A percentile compares a stretch with the other conserved stretches of the same genome.
Evolutionary conservation across 2,113 vertebrate genomes (phyloP).

Genomic region (Gymnogyps californianus): DNA sequence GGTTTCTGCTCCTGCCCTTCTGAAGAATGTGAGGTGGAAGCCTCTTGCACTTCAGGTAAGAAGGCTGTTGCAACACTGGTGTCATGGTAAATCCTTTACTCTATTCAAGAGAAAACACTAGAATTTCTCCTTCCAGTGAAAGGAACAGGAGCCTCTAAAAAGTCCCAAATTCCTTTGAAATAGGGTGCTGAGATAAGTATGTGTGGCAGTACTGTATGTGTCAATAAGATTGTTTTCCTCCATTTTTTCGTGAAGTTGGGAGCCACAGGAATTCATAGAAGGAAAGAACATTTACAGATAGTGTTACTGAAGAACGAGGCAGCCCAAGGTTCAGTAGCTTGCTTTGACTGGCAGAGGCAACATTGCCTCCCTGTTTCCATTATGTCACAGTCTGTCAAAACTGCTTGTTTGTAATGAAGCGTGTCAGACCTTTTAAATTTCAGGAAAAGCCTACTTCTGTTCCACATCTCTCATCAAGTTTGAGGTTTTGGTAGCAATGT

Average conservation of each 20-base stretch:
- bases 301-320: background rate
- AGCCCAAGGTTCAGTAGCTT: background rate
- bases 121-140: background rate
- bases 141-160: background rate
- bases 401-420: background rate
- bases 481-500: background rate
- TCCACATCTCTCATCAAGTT: background rate
- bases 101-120: background rate
- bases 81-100: background rate
- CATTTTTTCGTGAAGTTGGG: background rate
- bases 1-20: slow-evolving; percentile 85
- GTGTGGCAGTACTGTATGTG: background rate
- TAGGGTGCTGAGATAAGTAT: background rate
- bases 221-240: background rate
- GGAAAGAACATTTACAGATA: background rate
- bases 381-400: background rate
- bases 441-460: background rate
- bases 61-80: background rate
- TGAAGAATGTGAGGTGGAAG: slow-evolving; percentile 90
- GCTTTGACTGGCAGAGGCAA: background rate
- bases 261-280: background rate
- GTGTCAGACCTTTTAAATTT: background rate
- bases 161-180: background rate
- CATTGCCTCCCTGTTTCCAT: background rate
- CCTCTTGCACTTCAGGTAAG: slow-evolving; percentile 87